These are phyloP conservation scores for Albula glossodonta DNA, from an alignment of 2,113 vertebrate genomes.

Conservation along the genomic window DNA sequence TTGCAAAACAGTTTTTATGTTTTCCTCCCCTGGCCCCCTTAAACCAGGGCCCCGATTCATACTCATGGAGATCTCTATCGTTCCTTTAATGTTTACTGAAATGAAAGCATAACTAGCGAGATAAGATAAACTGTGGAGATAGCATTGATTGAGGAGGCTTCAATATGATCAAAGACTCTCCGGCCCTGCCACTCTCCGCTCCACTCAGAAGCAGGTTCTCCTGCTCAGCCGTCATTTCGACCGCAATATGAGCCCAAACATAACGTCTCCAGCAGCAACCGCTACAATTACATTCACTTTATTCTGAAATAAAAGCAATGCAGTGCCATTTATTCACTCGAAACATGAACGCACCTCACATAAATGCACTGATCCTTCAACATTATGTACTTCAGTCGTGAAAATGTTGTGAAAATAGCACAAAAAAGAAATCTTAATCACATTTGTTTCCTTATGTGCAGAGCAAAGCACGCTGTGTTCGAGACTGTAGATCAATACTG, in stretches of 20 bases:
- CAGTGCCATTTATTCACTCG: background rate
- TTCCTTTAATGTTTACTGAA: background rate
- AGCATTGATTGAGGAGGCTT: background rate
- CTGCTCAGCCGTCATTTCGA: background rate
- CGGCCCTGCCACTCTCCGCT: background rate
- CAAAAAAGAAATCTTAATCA: no score
- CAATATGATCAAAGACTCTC: background rate
- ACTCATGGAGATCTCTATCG: no score
- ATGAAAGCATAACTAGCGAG: background rate
- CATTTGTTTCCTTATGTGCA: no score
- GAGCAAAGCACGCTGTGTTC: no score
- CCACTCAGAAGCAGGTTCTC: background rate
- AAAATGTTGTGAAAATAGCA: no score
- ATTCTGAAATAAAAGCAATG: background rate
- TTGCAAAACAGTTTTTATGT: no score
- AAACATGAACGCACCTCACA: background rate
- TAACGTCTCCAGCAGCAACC: background rate
- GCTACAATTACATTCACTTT: background rate
- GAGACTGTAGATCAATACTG: background rate
- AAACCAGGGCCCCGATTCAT: no score
- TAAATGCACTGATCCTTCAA: background rate
- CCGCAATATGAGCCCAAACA: background rate
- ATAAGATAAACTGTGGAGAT: background rate
- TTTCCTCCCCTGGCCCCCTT: no score
- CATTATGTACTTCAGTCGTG: no score